These are phyloP conservation scores for Pristionchus entomophagus DNA, from an alignment of 2,888 invertebrate species.

Conservation along the genomic window DNA sequence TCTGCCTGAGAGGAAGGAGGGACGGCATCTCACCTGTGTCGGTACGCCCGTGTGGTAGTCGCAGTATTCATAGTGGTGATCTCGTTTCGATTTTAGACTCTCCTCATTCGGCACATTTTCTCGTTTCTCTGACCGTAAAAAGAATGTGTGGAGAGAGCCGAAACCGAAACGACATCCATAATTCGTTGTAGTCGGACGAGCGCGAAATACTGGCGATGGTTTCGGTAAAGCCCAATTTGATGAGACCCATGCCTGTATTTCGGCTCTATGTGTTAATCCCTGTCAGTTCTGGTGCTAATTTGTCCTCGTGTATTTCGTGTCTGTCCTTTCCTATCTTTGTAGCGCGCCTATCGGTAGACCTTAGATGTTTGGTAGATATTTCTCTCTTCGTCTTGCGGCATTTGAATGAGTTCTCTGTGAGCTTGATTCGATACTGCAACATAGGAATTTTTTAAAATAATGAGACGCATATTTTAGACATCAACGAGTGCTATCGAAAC, in stretches of 20 bases:
- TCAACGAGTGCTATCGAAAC: constrained; percentile 87
- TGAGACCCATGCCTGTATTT: no score
- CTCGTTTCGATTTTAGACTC: no score
- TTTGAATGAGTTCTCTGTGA: no score
- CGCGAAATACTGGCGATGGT: no score
- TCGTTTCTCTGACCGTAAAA: no score
- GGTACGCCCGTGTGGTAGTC: constrained; percentile 23
- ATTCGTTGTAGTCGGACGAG: no score
- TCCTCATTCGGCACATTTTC: no score
- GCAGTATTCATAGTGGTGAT: not conserved
- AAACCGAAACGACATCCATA: no score
- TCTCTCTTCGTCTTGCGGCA: no score
- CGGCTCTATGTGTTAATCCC: not conserved
- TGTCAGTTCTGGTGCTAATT: not conserved
- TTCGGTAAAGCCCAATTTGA: no score
- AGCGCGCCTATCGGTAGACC: not conserved
- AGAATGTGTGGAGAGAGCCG: no score
- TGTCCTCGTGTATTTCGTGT: not conserved
- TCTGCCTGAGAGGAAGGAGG: constrained; percentile 1
- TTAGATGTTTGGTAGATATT: not conserved
- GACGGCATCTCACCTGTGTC: constrained; percentile 18
- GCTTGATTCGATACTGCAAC: no score
- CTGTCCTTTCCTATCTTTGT: not conserved
- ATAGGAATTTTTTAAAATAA: not conserved
- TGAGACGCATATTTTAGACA: constrained; percentile 78